Percentiles rank a stretch among this genome's conserved stretches.
Conservation (phyloP, 2,888 invertebrate genomes). For the Dryococelus australis region DNA sequence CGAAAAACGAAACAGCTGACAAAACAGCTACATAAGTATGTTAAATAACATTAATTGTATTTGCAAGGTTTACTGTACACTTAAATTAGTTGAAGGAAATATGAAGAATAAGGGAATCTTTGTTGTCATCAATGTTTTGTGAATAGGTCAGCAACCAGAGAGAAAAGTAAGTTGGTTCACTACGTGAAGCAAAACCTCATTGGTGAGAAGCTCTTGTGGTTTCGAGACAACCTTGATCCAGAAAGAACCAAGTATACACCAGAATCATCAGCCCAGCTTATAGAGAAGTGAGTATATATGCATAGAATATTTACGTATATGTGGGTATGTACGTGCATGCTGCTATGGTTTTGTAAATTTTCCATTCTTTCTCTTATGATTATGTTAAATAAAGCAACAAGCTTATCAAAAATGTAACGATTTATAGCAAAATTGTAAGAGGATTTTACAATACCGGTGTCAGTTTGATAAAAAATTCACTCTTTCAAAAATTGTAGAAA, state of each 20-base stretch:
- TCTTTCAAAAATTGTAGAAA: too few relatives aligned
- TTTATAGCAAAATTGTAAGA: too few relatives aligned
- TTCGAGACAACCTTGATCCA: conserved; percentile 70
- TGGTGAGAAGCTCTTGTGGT: conserved; percentile 83
- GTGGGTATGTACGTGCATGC: too few relatives aligned
- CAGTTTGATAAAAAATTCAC: too few relatives aligned
- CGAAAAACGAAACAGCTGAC: conserved; percentile 78
- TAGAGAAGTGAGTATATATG: conserved; percentile 62
- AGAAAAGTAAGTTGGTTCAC: conserved; percentile 69
- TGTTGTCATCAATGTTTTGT: conserved; percentile 28
- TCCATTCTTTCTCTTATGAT: too few relatives aligned
- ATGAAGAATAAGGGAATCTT: neutral
- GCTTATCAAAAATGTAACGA: too few relatives aligned
- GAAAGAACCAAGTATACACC: conserved; percentile 66
- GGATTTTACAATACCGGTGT: too few relatives aligned
- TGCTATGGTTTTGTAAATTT: too few relatives aligned
- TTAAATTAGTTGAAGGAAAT: neutral
- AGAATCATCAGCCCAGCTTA: conserved; percentile 66
- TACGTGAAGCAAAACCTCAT: conserved; percentile 75
- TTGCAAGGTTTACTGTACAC: neutral
- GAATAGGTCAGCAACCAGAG: conserved; percentile 63
- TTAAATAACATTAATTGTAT: neutral
- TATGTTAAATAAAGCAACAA: too few relatives aligned
- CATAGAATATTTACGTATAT: neutral
- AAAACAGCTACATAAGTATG: conserved; percentile 72